Evolutionary conservation across 2,797 vertebrate species (phyloP), one percentile per base, ranked within the genome.

Genomic region (Leptodactylus fallax): DNA sequence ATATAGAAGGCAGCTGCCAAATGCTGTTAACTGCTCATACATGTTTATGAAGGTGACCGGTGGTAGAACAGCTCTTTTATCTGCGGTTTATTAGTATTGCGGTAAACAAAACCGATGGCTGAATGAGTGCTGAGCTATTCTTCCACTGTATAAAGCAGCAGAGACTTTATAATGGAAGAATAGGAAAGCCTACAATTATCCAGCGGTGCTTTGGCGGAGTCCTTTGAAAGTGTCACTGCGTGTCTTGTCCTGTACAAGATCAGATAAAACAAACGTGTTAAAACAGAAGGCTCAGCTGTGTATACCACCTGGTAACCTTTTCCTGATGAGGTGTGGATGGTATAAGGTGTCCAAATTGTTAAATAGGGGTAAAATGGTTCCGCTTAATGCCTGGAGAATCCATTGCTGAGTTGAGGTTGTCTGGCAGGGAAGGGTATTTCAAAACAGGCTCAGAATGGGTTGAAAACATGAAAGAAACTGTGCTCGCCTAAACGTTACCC

Each of bases 1-100:
- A 19, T 45, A 72, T 72, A 72, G 69, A 17, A 74, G 71, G 21
- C 71, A 74, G 71, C 71, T 51, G 71, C 71, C 71, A 51, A 74
- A n/a, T n/a, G 45, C 45, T 21, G 71, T 74, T 49, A 74, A 10
- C 45, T 74, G 47, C 47, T 74, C 71, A 49, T 74, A 74, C 27
- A 10, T 72, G 69, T 45, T 47, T n/a, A 51, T 51, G 17, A n/a
- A 74, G 45, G 71, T 47, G 69, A 72, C 27, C 16, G 27, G 67
- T 7, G 67, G 67, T 19, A 36, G 45, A 72, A 49, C 36, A 10
- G 19, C 27, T 49, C 71, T 72, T 16, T 10, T 10, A 2, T 36
- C 21, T 12, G 60, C 8, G 19, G 8, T 65, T 49, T 51, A 49
- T 51, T 10, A 25, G n/a, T 1, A 53, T 53, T 17, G 3, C 13